Evolutionary conservation across 2,113 vertebrate species (phyloP).

Genomic region (Tylochromis polylepis): DNA sequence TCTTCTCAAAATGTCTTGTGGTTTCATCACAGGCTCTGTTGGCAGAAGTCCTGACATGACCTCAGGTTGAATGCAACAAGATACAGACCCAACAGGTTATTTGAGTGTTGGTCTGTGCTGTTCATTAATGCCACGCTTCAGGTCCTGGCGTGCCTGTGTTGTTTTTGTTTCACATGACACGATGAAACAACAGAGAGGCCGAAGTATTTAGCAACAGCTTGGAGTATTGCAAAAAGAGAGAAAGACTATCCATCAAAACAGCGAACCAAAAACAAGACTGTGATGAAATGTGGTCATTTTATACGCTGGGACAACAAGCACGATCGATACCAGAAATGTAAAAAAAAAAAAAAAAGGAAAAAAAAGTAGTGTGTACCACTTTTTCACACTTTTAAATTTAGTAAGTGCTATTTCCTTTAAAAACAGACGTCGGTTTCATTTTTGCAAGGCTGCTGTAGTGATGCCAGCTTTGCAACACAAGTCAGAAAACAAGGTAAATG

Average conservation of each 20-base stretch:
- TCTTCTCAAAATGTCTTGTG: background rate
- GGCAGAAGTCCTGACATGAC: conserved; percentile 10
- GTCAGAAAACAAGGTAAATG: background rate
- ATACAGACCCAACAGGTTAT: conserved; percentile 61
- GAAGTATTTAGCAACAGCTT: conserved; percentile 37
- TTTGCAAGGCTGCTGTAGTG: background rate
- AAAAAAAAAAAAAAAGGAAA: background rate
- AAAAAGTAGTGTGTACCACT: conserved; percentile 5
- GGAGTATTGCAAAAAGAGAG: background rate
- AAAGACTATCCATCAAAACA: conserved; percentile 6
- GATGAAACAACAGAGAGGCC: background rate
- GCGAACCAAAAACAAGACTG: conserved; percentile 12
- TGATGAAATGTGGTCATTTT: conserved; percentile 30
- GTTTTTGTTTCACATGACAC: conserved; percentile 37
- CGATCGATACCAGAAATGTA: background rate
- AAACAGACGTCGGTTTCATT: background rate
- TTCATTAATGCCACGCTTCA: background rate
- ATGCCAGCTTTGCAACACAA: background rate
- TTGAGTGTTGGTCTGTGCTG: background rate
- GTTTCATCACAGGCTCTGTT: conserved; percentile 15
- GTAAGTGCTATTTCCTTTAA: background rate
- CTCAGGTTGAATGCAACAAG: background rate
- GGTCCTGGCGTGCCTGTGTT: conserved; percentile 31
- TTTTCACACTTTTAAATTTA: conserved; percentile 19
- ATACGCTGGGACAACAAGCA: background rate